These are phyloP conservation scores for Pocillopora damicornis DNA, from an alignment of 64 coral and sea anemone genomes.

Conservation along the genomic window DNA sequence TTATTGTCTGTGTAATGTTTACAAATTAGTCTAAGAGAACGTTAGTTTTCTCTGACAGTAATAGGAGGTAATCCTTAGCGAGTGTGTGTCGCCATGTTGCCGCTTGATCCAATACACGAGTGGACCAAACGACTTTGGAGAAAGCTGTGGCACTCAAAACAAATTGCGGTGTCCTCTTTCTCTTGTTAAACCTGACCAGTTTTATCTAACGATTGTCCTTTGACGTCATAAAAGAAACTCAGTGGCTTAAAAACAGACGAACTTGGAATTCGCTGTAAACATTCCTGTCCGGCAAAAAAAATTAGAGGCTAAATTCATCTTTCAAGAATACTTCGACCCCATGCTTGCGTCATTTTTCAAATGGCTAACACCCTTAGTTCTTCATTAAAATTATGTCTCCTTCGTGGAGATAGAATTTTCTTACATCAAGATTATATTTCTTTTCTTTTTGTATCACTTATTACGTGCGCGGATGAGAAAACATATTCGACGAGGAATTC, in stretches of 20 bases:
- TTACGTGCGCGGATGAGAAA: too few relatives aligned
- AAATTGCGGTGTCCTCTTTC: background rate
- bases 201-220: background rate
- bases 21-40: background rate
- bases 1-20: slow-evolving; percentile 5
- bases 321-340: too few relatives aligned
- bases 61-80: background rate
- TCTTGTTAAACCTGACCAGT: slow-evolving; percentile 7
- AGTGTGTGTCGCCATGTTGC: background rate
- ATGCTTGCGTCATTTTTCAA: too few relatives aligned
- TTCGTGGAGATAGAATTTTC: too few relatives aligned
- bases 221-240: background rate
- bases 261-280: background rate
- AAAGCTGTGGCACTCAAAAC: background rate
- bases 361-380: too few relatives aligned
- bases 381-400: too few relatives aligned
- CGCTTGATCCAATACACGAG: slow-evolving; percentile 16
- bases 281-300: too few relatives aligned
- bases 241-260: background rate
- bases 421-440: too few relatives aligned
- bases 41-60: background rate
- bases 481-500: too few relatives aligned
- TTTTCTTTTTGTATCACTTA: too few relatives aligned
- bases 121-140: background rate
- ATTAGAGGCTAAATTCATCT: too few relatives aligned